A percentile compares a stretch with the other conserved stretches of the same genome.
Conservation (phyloP, 1,140 invertebrate genomes). For the Drosophila nannoptera region DNA sequence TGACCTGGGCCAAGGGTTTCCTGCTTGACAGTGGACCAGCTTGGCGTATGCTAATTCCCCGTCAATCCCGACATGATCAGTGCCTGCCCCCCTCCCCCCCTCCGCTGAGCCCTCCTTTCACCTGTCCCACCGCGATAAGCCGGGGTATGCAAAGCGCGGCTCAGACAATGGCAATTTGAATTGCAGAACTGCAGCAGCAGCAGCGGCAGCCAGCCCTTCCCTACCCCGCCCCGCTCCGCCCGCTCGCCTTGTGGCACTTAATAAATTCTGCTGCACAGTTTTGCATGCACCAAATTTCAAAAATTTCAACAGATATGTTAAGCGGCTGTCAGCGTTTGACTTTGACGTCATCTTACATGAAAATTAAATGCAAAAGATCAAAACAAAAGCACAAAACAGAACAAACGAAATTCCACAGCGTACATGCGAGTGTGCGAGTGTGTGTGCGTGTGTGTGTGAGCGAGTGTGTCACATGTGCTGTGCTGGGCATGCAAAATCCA, state of each 20-base stretch:
- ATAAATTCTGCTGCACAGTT: constrained; percentile 75
- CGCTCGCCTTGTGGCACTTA: constrained; percentile 60
- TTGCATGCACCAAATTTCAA: constrained; percentile 77
- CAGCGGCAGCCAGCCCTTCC: background rate
- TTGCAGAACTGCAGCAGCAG: constrained; percentile 55
- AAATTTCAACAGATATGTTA: constrained; percentile 73
- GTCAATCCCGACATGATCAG: constrained; percentile 69
- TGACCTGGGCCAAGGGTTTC: constrained; percentile 71
- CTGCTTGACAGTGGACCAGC: constrained; percentile 68
- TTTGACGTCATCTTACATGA: constrained; percentile 72
- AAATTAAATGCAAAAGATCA: constrained; percentile 70
- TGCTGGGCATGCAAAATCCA: constrained; percentile 63
- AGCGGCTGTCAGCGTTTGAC: constrained; percentile 66
- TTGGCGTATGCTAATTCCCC: constrained; percentile 65
- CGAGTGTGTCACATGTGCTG: too few relatives aligned
- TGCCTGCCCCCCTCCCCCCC: background rate
- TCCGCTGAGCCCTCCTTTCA: background rate
- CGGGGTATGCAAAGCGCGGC: constrained; percentile 58
- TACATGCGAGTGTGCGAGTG: constrained; percentile 1
- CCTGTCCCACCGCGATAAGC: too few relatives aligned
- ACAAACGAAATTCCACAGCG: constrained; percentile 34
- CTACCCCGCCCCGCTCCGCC: background rate
- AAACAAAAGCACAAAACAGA: constrained; percentile 34
- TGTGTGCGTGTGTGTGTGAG: background rate
- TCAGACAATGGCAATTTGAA: constrained; percentile 74